Evolutionary conservation across 2,113 vertebrate genomes (phyloP).

Genomic region (Psittacula cyanocephala): DNA sequence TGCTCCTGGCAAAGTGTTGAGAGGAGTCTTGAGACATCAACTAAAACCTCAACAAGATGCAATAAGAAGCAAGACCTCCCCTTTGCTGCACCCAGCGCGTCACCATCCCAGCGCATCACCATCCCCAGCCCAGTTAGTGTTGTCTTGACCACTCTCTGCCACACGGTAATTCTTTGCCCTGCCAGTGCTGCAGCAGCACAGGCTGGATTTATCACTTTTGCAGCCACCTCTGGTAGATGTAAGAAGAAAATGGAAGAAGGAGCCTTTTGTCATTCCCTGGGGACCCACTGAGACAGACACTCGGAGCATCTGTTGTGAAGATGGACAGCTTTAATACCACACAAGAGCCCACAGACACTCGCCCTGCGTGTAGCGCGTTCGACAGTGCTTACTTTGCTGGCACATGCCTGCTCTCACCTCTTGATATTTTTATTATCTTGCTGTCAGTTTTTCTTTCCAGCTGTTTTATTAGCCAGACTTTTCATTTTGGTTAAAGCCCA

Average conservation of each 20-base stretch:
- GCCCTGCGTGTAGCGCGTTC: neutral
- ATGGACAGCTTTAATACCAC: conserved; percentile 34
- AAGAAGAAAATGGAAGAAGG: neutral
- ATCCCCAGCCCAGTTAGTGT: neutral
- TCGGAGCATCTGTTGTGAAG: neutral
- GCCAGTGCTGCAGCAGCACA: neutral
- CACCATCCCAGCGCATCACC: neutral
- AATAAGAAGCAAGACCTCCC: accelerated
- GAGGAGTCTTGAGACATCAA: neutral
- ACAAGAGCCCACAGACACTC: neutral
- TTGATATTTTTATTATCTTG: neutral
- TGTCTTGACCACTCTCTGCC: neutral
- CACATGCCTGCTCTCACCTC: neutral
- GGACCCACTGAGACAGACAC: neutral
- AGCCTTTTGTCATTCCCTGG: accelerated
- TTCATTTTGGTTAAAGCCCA: neutral
- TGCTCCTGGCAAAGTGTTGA: neutral
- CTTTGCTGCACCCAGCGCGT: neutral
- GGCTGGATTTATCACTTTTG: neutral
- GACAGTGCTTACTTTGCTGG: neutral
- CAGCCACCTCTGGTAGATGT: neutral
- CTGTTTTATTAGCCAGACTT: neutral
- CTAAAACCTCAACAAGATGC: neutral
- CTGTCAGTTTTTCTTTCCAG: neutral
- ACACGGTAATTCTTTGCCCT: neutral